Evolutionary conservation across 2,113 vertebrate genomes (phyloP), one percentile per base, ranked within the genome.

Genomic region (Otus sunia): DNA sequence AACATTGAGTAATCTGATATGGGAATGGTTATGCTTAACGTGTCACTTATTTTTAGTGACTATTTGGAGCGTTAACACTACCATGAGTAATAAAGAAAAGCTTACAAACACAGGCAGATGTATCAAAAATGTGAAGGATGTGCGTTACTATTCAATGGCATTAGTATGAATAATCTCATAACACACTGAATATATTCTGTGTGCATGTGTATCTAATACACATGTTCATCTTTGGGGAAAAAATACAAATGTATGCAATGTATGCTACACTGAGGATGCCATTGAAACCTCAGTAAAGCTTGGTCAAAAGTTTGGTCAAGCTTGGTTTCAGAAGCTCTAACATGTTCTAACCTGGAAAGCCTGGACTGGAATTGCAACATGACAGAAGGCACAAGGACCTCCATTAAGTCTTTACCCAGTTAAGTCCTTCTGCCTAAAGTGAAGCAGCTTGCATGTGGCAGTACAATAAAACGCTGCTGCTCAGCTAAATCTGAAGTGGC

Each of bases 41-140:
- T 86, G 96, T 95, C 92, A 93, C 69, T 95, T 78, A 83, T 13
- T 91, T 90, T 94, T 91, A 92, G 92, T 93, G 96, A 71, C 86
- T 93, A 53, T 93, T 83, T 94, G 94, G 90, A 97, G 95, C 53
- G 30, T 91, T 93, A 94, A 78, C 78, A 72, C 93, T 96, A 86
- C 72, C 87, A 96, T 84, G 80, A 96, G 90, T 93, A 97, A 93
- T 78, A 81, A 96, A 94, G 94, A 78, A 87, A 94, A 94, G 92
- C 71, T 97, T 78, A 96, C 91, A 97, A 96, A 95, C 88, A 95
- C 90, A 92, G 71, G 67, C 56, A 95, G 83, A 97, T 88, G 87
- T 68, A 93, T 86, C 55, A 85, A 89, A 92, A 94, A 95, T 90
- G 90, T 82, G 60, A 89, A 88, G 59, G 76, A 92, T 95, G 72